Evolutionary conservation across 2,113 vertebrate genomes (phyloP), one percentile per base, ranked within the genome.

Genomic region (Chloroceryle aenea): DNA sequence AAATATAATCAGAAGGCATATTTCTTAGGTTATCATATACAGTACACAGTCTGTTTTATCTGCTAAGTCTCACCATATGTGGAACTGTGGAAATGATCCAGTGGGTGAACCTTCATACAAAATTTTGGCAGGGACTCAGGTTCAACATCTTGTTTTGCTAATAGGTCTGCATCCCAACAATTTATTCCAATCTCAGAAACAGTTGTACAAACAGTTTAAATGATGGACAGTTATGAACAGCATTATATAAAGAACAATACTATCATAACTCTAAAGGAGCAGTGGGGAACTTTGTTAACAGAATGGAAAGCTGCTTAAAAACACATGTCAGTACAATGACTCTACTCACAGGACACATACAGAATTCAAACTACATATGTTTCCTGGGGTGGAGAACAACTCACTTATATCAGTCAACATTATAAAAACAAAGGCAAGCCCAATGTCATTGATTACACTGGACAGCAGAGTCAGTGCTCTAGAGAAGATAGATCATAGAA

Each of bases 161-260:
- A 27, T 67, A 85, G 25, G 9, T 25, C 47, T 45, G 21, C 42
- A 23, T 71, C 72, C 10, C 32, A 80, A 15, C 43, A 76, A 61
- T 81, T 50, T 74, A 23, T 73, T 81, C 18, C 38, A 43, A 21
- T 78, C n/a, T 75, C 34, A 75, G 76, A 78, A 89, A 87, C 43
- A 86, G 50, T 90, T 90, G 76, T 90, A 66, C 73, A 81, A 92
- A 40, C 73, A 64, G 19, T 53, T 89, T 34, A 82, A 92, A 82
- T 23, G 21, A 64, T 34, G 69, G 73, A 40, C 77, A 89, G 78
- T 76, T 66, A 68, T 1, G 56, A 87, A 25, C 14, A 56, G 48
- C 22, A 4, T 72, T 92, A 18, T 53, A 9, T 42, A 48, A 93
- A 61, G 32, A 89, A 26, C 47, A 18, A 75, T 63, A 30, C 29